A percentile compares a stretch with the other conserved stretches of the same genome.
Evolutionary conservation across 2,797 vertebrate genomes (phyloP).

Genomic region (Lateolabrax maculatus): DNA sequence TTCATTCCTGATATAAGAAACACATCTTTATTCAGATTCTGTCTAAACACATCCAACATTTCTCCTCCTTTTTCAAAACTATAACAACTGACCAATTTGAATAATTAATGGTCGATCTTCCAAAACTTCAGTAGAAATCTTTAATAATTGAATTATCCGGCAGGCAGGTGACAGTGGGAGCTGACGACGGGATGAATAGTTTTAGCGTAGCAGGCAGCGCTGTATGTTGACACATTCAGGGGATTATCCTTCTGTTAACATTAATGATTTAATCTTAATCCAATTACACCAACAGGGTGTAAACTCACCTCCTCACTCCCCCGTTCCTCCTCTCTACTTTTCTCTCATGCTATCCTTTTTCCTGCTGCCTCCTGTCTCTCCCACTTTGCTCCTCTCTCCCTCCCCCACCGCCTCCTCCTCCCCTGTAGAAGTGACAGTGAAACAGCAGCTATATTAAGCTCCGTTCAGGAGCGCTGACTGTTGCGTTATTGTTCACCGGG

Average conservation of each 20-base stretch:
- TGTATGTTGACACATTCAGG: neutral
- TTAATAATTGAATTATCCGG: neutral
- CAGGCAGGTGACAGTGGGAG: neutral
- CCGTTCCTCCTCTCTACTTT: neutral
- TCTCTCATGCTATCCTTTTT: neutral
- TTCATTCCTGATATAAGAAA: too few relatives aligned
- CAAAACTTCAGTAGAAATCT: too few relatives aligned
- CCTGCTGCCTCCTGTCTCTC: constrained; percentile 15
- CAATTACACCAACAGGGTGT: neutral
- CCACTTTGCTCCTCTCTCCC: neutral
- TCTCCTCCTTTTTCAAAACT: too few relatives aligned
- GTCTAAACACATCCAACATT: too few relatives aligned
- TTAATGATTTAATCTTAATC: constrained; percentile 38
- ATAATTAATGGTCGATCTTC: neutral
- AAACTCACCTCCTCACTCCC: constrained; percentile 9
- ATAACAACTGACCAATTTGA: neutral
- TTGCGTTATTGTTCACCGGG: constrained; percentile 57
- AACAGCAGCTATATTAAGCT: constrained; percentile 65
- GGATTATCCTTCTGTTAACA: constrained; percentile 36
- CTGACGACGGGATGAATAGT: neutral
- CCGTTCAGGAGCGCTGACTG: constrained; percentile 61
- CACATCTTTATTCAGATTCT: too few relatives aligned
- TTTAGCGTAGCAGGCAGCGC: neutral
- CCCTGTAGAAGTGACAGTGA: constrained; percentile 35
- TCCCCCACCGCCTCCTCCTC: constrained; percentile 27